Conservation (phyloP, 30 jellyfish, hydroid and myxozoan species). For the Aurelia coerulea region DNA sequence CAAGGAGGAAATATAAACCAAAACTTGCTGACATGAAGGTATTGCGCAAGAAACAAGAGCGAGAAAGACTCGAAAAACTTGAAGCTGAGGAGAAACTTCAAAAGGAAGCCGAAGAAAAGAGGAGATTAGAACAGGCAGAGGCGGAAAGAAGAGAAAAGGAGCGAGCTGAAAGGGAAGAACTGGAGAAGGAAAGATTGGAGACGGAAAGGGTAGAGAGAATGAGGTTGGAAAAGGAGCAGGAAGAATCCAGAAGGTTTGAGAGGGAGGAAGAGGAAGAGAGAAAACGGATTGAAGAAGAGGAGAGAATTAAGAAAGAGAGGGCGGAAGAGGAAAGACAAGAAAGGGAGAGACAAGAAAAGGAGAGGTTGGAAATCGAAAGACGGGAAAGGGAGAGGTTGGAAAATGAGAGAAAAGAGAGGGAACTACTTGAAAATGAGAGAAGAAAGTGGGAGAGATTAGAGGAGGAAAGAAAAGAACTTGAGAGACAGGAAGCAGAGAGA, state of each 20-base stretch:
- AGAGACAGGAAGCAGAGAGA: constrained; percentile 11
- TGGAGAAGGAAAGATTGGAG: neutral
- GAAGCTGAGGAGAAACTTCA: neutral
- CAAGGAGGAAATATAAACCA: constrained; percentile 21
- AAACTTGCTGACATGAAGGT: constrained; percentile 13
- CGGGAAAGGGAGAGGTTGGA: neutral
- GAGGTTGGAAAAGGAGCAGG: constrained; percentile 18
- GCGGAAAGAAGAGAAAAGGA: constrained; percentile 12
- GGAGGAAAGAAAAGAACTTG: neutral
- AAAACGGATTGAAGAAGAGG: constrained; percentile 8
- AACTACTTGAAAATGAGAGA: constrained; percentile 22
- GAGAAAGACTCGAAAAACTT: constrained; percentile 30
- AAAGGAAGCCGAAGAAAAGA: neutral
- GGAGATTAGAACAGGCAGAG: neutral
- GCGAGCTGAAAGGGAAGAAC: constrained; percentile 7
- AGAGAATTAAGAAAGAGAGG: constrained; percentile 24
- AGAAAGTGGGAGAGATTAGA: constrained; percentile 34
- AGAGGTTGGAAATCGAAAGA: constrained; percentile 1
- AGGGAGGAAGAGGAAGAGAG: constrained; percentile 28
- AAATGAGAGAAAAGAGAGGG: constrained; percentile 30
- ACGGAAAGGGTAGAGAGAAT: constrained; percentile 30
- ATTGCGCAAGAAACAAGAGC: constrained; percentile 20
- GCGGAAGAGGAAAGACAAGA: constrained; percentile 25
- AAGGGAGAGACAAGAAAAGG: constrained; percentile 15
- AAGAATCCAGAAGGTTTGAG: neutral